These are phyloP conservation scores for Diadophis punctatus DNA, from an alignment of 2,113 vertebrate genomes.

Conservation along the genomic window DNA sequence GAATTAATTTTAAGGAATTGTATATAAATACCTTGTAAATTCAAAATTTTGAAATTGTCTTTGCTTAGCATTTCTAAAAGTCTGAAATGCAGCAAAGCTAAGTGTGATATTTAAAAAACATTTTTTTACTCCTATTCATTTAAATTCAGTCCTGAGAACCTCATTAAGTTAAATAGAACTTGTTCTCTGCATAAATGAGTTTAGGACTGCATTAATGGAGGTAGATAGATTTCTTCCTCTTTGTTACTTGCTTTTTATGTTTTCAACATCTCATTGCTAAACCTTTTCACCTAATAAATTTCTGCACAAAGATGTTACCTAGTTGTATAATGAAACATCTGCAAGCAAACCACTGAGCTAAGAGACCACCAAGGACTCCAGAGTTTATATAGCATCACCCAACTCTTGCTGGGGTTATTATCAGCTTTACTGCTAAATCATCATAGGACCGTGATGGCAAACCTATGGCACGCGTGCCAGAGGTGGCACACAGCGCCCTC, in stretches of 20 bases:
- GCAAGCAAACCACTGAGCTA: neutral
- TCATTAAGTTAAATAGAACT: neutral
- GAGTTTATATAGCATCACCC: neutral
- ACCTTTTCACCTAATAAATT: conserved; percentile 47
- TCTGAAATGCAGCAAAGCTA: neutral
- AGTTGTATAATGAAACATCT: neutral
- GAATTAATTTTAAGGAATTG: neutral
- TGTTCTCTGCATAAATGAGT: neutral
- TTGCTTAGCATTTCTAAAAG: neutral
- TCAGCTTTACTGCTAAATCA: neutral
- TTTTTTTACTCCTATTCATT: neutral
- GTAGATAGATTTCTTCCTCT: neutral
- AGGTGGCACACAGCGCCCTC: too few relatives aligned
- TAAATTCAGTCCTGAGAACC: neutral
- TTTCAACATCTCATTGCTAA: neutral
- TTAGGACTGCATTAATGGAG: neutral
- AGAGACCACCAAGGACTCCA: neutral
- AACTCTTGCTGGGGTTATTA: neutral
- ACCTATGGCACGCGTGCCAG: too few relatives aligned
- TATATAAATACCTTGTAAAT: neutral
- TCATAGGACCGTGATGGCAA: too few relatives aligned
- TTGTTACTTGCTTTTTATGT: conserved; percentile 13
- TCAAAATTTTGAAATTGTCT: too few relatives aligned
- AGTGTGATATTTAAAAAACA: neutral
- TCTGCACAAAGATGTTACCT: conserved; percentile 27